Conservation (phyloP, 2,888 invertebrate species). For the Aspidiotus destructor region DNA sequence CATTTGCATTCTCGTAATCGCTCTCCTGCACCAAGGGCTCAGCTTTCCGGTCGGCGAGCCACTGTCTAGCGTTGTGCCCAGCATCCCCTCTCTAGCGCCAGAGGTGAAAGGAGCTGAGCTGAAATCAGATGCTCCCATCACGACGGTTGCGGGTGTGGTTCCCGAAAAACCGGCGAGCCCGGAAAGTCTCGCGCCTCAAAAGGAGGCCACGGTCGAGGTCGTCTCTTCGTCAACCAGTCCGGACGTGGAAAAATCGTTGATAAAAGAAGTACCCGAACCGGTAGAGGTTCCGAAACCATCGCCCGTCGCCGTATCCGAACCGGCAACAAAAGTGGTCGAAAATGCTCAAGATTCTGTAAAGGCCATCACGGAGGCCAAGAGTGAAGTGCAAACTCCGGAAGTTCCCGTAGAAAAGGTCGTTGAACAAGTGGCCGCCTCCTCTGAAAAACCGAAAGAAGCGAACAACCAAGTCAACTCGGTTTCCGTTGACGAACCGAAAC, state of each 20-base stretch:
- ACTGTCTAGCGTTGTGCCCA: neutral
- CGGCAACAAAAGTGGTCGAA: neutral
- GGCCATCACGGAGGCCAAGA: conserved; percentile 1
- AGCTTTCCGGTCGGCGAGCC: conserved; percentile 18
- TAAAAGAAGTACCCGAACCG: conserved; percentile 11
- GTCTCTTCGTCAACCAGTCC: neutral
- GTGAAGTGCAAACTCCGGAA: conserved; percentile 8
- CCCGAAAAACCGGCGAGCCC: conserved; percentile 9
- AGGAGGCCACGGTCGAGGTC: conserved; percentile 1
- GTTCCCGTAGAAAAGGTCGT: conserved; percentile 14
- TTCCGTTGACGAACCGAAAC: conserved; percentile 33
- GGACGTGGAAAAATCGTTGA: neutral
- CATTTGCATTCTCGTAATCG: conserved; percentile 10
- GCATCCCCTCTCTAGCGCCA: neutral
- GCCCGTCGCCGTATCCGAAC: conserved; percentile 11
- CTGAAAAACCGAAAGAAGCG: conserved; percentile 28
- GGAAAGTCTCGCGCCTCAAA: neutral
- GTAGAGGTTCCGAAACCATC: conserved; percentile 18
- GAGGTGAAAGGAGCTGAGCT: neutral
- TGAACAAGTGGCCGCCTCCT: conserved; percentile 18
- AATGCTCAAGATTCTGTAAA: conserved; percentile 4
- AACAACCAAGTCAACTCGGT: conserved; percentile 29
- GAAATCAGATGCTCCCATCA: conserved; percentile 12
- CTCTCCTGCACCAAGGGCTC: conserved; percentile 18
- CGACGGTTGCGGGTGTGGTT: neutral